Base-by-base conservation (phyloP, 2,113 vertebrate genomes). In the Beaufortia kweichowensis region DNA sequence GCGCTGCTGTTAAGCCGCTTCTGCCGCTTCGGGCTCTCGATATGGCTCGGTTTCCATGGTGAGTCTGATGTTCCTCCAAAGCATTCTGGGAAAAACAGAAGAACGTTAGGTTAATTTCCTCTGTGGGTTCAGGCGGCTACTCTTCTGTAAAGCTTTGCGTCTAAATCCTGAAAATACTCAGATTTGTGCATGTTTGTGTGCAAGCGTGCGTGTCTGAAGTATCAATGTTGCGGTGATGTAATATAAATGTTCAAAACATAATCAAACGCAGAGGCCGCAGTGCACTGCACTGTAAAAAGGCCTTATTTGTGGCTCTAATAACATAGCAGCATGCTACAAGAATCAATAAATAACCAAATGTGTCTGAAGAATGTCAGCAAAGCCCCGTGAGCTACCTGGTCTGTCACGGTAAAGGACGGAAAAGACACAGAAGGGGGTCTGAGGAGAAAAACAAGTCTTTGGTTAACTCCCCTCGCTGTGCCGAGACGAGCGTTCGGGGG, bases 341-440 rank as follows among this genome's bases (percentile, higher is more conserved):
- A 81, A 87, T 87, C 83, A 84, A 88, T 85, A 86, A 87, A 86
- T 85, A 86, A 28, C n/a, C 78, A 86, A 70, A 85, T 83, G 81
- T 86, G 84, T 82, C 56, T 70, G 33, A 87, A 83, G 83, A 90
- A 90, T 84, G 84, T 89, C 84, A 86, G 86, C 85, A 85, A 41
- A 80, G 82, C 82, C 57, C 80, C 77, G 57, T 65, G 76, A 39
- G 79, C 83, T 56, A 64, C 24, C 29, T 79, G 75, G 50, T 31
- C 76, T 12, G 68, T 57, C 55, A 56, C 53, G 21, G 62, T 8
- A 41, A 68, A 29, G 9, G 53, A 57, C 56, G 28, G 53, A 14
- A 53, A 28, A 29, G 68, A 55, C 26, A 10, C 48, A 65, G 53
- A 31, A 3, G 77, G 73, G 77, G 83, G 82, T 84, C 85, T 75